Conservation (phyloP, 2,888 invertebrate genomes). For the Idaea straminata region DNA sequence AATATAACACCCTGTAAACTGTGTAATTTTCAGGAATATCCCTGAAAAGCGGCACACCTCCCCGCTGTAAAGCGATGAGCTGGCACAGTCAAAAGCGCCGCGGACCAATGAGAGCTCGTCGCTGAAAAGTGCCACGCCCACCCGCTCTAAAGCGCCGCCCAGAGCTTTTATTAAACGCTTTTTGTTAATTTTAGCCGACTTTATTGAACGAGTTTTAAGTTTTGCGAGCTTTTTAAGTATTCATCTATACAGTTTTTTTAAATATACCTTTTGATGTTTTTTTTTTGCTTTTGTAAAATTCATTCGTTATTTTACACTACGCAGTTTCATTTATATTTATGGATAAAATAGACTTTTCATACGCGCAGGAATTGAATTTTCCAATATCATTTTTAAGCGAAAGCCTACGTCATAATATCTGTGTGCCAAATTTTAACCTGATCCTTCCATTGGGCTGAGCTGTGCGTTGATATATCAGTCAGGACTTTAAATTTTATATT, state of each 20-base stretch:
- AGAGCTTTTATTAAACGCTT: background rate
- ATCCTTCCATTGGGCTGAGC: too few species aligned
- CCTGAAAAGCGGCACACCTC: slow-evolving; percentile 64
- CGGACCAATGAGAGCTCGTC: slow-evolving; percentile 56
- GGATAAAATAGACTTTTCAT: too few species aligned
- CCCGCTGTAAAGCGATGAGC: slow-evolving; percentile 61
- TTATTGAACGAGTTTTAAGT: slow-evolving; percentile 14
- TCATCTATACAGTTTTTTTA: slow-evolving; percentile 10
- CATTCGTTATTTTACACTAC: background rate
- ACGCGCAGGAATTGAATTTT: too few species aligned
- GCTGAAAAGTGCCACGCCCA: slow-evolving; percentile 76
- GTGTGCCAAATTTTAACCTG: too few species aligned
- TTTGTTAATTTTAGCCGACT: slow-evolving; percentile 40
- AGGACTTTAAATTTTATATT: too few species aligned
- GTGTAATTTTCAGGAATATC: slow-evolving; percentile 35
- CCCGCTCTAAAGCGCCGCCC: slow-evolving; percentile 69
- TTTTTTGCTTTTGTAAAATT: background rate
- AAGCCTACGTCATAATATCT: too few species aligned
- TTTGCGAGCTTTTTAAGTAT: background rate
- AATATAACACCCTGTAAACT: slow-evolving; percentile 31
- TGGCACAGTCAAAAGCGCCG: slow-evolving; percentile 47
- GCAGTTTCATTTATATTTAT: too few species aligned
- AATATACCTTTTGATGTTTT: slow-evolving; percentile 1
- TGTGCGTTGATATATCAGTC: too few species aligned
- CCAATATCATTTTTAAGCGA: too few species aligned